Evolutionary conservation across 1,140 invertebrate genomes (phyloP), one percentile per base, ranked within the genome.

Genomic region (Arion vulgaris): DNA sequence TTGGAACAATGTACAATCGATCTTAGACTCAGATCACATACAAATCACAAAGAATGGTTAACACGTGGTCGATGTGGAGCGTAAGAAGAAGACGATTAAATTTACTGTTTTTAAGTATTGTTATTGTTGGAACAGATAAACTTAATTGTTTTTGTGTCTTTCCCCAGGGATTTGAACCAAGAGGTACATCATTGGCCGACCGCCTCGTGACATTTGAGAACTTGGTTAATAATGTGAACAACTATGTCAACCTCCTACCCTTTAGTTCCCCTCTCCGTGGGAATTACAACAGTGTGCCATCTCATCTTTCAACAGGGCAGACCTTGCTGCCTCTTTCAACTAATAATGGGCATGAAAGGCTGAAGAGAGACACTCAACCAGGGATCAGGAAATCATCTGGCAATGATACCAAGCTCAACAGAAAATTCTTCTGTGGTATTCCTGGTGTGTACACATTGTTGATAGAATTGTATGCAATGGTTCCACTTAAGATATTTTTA

Each of bases 141-240:
- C 9, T 49, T 9, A n/a, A 11, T 49, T 49, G 19, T 11, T 49
- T 11, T 49, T 49, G 9, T 49, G 45, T 19, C 9, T 49, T n/a
- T 87, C 90, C 85, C 19, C 84, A 95, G 95, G 97, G 97, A 17
- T 98, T 98, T 93, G 96, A 97, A 92, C 95, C 96, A n/a, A 94
- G 97, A 86, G 96, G 96, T 28, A 98, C 97, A 19, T 92, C 93
- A 69, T 93, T 98, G 88, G 94, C 96, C 28, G 94, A 96, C 88
- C 94, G 96, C 74, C 91, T 96, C 79, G 95, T 95, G 77, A 94
- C 96, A 36, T 98, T 96, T 96, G 93, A 95, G 88, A 97, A 97
- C 93, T 94, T 98, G 62, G 93, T 95, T 71, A 95, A 96, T 87
- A 95, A 95, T 86, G 93, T 94, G 69, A 95, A 94, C 69, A 95